Conservation (phyloP, 2,113 vertebrate genomes). For the Oreocharis arfaki region DNA sequence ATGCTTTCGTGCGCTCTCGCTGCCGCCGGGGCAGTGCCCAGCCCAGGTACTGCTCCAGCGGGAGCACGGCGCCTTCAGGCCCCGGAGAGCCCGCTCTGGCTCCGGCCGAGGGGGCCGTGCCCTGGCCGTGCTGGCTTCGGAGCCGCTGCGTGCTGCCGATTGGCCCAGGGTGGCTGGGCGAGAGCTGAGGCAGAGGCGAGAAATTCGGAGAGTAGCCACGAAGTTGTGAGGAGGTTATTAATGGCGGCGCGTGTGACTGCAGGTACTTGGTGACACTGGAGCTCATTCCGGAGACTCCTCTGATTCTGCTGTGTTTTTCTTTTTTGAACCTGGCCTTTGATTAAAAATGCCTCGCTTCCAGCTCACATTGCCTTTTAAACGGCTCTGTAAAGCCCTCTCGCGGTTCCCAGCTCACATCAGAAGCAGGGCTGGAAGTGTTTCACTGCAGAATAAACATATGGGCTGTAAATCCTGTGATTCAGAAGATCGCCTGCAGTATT, state of each 20-base stretch:
- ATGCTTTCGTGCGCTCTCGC: background rate
- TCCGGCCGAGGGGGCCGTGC: background rate
- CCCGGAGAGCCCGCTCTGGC: accelerated
- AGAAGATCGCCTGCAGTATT: conserved; percentile 73
- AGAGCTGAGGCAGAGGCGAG: background rate
- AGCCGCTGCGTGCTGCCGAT: background rate
- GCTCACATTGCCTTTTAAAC: conserved; percentile 46
- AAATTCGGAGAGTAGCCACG: background rate
- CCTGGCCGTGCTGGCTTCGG: accelerated
- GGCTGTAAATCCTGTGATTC: conserved; percentile 72
- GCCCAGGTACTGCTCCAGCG: accelerated
- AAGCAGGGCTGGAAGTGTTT: conserved; percentile 52
- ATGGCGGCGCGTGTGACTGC: background rate
- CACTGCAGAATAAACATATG: conserved; percentile 71
- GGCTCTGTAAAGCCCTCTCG: conserved; percentile 50
- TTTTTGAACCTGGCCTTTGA: conserved; percentile 24
- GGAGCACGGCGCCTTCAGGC: background rate
- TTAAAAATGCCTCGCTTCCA: conserved; percentile 52
- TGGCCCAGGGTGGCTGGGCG: background rate
- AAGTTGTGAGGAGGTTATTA: background rate
- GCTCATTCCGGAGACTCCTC: background rate
- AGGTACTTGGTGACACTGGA: background rate
- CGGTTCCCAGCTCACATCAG: conserved; percentile 39
- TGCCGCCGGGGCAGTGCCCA: background rate
- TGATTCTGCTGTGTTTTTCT: background rate